phyloP scores from a whole-genome alignment of 2,797 vertebrate species.

The Eospalax fontanierii region DNA sequence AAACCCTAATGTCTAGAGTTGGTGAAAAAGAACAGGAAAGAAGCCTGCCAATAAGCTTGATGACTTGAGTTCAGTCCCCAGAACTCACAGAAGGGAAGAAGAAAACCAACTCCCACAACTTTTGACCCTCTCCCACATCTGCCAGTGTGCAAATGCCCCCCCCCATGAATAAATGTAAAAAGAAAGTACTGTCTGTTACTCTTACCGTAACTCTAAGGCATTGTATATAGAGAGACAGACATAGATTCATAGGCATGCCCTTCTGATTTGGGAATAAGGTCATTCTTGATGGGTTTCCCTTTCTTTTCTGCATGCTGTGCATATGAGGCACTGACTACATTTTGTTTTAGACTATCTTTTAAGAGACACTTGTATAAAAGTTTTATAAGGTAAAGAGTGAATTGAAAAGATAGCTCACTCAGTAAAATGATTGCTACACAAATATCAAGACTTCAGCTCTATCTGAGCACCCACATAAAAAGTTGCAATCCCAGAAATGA shows the following conservation, averaged over 20 bases:
- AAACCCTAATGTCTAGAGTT: no score
- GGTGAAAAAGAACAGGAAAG: no score
- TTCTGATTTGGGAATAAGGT: background rate
- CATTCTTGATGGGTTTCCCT: background rate
- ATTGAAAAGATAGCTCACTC: background rate
- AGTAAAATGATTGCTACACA: background rate
- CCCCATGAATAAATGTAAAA: background rate
- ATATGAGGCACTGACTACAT: background rate
- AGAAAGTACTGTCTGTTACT: background rate
- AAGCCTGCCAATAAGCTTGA: no score
- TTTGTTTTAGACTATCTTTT: background rate
- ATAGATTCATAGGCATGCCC: fast-evolving
- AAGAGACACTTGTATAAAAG: background rate
- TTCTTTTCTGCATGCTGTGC: background rate
- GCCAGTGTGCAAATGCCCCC: background rate
- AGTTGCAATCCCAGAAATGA: background rate
- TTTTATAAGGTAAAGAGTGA: background rate
- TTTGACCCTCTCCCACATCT: no score
- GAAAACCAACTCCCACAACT: background rate
- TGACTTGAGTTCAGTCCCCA: background rate
- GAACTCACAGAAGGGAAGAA: background rate
- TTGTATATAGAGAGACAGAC: no score
- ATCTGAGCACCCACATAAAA: background rate
- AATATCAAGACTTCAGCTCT: background rate
- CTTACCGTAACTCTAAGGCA: background rate